Evolutionary conservation across 2,113 vertebrate species (phyloP), one percentile per base, ranked within the genome.

Genomic region (Neofelis nebulosa): DNA sequence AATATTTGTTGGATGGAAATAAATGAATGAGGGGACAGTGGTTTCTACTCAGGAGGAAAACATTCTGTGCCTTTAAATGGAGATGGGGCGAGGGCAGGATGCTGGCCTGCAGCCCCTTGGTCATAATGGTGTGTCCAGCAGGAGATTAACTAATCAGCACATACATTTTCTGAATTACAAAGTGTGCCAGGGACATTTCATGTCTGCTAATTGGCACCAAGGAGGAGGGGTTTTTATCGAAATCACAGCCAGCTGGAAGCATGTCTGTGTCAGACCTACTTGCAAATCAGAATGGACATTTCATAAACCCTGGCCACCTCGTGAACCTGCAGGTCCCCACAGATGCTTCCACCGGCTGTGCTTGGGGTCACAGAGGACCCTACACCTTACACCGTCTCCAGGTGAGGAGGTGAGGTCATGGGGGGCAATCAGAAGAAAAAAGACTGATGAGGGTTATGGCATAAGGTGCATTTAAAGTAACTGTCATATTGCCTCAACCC

Each of bases 221-320:
- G 57, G 11, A 81, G 94, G 89, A 92, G 89, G 85, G 85, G 19
- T 66, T 97, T 87, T 80, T 80, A 69, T 36, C 0, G 0, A 96
- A 91, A 90, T 88, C 8, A 15, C 0, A 65, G 93, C 33, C 89
- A 93, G 90, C 95, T 94, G 95, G 87, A 96, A 50, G 84, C 57
- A 52, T 41, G 68, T 89, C 52, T 0, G 0, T 79, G 79, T 95
- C 73, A 89, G 97, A 89, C 52, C 50, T 83, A 52, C 85, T 73
- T 95, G 92, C 88, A 96, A 91, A 87, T 78, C 57, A 89, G 87
- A 97, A 92, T 29, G 92, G 90, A 95, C 29, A 33, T 78, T 92
- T 87, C 41, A 16, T 52, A 89, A 96, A 45, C 71, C 5, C 4
- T 29, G 71, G 91, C 84, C 80, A 45, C 33, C 16, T 27, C 48